A percentile compares a stretch with the other conserved stretches of the same genome.
phyloP scores from a whole-genome alignment of 2,797 vertebrate species.

The Pseudochirops corinnae region DNA sequence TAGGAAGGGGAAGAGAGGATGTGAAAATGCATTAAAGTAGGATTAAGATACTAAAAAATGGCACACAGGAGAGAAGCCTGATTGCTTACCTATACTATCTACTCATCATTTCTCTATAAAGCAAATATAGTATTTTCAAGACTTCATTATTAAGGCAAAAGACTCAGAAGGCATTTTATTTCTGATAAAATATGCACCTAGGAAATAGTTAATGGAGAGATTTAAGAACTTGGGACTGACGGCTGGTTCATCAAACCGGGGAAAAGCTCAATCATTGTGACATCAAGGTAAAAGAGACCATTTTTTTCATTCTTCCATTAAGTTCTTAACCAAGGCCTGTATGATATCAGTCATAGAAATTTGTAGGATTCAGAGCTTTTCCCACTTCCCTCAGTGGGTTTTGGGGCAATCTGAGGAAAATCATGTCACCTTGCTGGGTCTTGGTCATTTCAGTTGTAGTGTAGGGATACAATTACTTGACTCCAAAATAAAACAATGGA shows the following conservation, averaged over 20 bases:
- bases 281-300: constrained; percentile 13
- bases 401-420: not conserved
- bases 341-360: not conserved
- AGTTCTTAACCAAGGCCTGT: not conserved
- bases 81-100: not conserved
- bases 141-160: constrained; percentile 48
- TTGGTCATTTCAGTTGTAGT: constrained; percentile 18
- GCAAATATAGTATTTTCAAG: not conserved
- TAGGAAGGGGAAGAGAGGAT: not conserved
- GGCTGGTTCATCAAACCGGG: not conserved
- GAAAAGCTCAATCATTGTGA: not conserved
- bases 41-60: not conserved
- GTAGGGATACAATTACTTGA: not conserved
- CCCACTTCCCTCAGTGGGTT: not conserved
- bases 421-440: not conserved
- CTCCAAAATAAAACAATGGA: not conserved
- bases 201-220: not conserved
- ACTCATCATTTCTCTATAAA: not conserved
- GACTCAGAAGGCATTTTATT: constrained; percentile 34
- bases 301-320: constrained; percentile 4
- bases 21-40: not conserved
- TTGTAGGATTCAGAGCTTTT: not conserved
- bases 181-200: constrained; percentile 8
- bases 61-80: not conserved
- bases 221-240: constrained; percentile 1